Conservation (phyloP, 1,140 invertebrate species). For the Drosophila pallidifrons region DNA sequence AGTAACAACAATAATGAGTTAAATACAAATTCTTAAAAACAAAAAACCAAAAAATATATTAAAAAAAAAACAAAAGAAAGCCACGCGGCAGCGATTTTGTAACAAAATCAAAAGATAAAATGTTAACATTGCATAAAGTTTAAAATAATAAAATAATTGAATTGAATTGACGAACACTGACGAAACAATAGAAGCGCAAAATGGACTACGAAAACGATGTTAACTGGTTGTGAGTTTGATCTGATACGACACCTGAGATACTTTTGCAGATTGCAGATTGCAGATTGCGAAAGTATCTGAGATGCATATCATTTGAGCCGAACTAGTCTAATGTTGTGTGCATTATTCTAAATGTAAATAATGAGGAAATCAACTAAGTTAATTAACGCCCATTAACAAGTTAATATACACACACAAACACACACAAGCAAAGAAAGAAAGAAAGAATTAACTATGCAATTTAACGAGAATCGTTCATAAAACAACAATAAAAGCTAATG, state of each 20-base stretch:
- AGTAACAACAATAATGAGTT: constrained; percentile 62
- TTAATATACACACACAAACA: constrained; percentile 34
- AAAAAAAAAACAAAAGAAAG: constrained; percentile 43
- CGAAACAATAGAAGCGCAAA: constrained; percentile 38
- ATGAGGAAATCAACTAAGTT: constrained; percentile 46
- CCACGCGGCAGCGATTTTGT: constrained; percentile 69
- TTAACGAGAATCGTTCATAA: constrained; percentile 47
- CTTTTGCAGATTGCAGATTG: constrained; percentile 7
- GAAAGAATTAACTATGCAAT: constrained; percentile 48
- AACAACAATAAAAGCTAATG: constrained; percentile 39
- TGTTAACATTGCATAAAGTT: constrained; percentile 81
- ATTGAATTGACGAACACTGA: constrained; percentile 16
- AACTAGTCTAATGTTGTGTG: constrained; percentile 68
- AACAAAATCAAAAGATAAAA: constrained; percentile 79
- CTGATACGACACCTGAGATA: constrained; percentile 49
- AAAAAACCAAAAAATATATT: constrained; percentile 27
- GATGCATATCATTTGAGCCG: constrained; percentile 51
- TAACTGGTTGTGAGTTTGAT: constrained; percentile 69
- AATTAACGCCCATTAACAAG: constrained; percentile 53
- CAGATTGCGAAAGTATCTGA: constrained; percentile 34
- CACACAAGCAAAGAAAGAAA: too few relatives aligned
- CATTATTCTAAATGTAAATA: constrained; percentile 84
- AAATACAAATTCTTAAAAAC: constrained; percentile 40
- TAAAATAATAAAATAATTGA: constrained; percentile 42
- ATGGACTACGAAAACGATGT: constrained; percentile 51